Base-by-base conservation (phyloP, 2,113 vertebrate species). In the Pyxicephalus adspersus region DNA sequence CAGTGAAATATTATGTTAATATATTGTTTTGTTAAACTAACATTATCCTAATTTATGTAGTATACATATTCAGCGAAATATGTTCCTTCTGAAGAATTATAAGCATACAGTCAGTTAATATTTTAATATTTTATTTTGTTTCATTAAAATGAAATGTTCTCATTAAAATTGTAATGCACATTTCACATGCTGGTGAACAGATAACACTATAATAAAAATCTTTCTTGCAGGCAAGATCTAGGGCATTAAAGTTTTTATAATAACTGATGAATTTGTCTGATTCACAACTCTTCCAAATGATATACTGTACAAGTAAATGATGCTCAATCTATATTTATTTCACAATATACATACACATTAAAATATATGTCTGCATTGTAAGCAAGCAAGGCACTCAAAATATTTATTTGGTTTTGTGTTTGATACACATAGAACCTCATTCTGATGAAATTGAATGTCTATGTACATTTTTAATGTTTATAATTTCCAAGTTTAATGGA, bases 371-470 rank as follows among this genome's bases (percentile, higher is more conserved):
- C 19, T 55, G 19, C 50, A 55, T 22, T 80, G 70, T 61, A 23
- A 31, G 73, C 45, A 83, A 83, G 52, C 65, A 80, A 80, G 64
- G 84, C 61, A 80, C 15, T 64, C 9, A 1, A 54, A 23, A 72
- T 0, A 29, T 89, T 88, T 86, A 84, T 84, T 87, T 78, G 50
- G 28, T 13, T 81, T 85, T 76, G 23, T 0, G 0, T 18, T 52
- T 23, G 38, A 0, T 55, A n/a, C 55, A 65, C 57, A 81, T 72
- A 26, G 17, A 0, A 0, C 0, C 13, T 61, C 9, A 65, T 54
- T 29, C 25, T 19, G 22, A 77, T 20, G 5, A 6, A 25, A 61
- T 3, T 18, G 4, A 31, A 72, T 23, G 17, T 23, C 13, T 74
- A 74, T 60, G 22, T 38, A 60, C 29, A 74, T 58, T 8, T 23